Conservation (phyloP, 2,797 vertebrate species). For the Aulostomus chinensis region DNA sequence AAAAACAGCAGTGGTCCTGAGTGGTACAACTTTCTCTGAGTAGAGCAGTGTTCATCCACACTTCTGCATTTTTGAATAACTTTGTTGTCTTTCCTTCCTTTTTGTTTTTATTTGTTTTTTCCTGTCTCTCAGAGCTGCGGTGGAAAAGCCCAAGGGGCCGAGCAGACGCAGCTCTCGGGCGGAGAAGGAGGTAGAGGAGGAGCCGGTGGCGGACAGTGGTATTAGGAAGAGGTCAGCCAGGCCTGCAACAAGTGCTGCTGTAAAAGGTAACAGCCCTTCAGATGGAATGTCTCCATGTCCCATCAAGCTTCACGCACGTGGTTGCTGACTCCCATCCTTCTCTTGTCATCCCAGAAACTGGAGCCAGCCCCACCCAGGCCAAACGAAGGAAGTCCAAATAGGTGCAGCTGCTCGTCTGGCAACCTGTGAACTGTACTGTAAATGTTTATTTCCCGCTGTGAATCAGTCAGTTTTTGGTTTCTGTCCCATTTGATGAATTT, state of each 20-base stretch:
- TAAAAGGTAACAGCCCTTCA: too few species aligned
- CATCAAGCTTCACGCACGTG: too few species aligned
- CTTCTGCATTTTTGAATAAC: slow-evolving; percentile 35
- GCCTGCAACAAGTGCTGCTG: slow-evolving; percentile 81
- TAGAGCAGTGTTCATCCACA: slow-evolving; percentile 52
- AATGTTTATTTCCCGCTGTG: slow-evolving; percentile 82
- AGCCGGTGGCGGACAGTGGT: slow-evolving; percentile 88
- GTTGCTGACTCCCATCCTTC: too few species aligned
- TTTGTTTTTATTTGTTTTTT: slow-evolving; percentile 47
- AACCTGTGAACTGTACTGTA: slow-evolving; percentile 92
- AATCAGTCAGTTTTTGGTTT: slow-evolving; percentile 87
- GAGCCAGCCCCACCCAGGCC: slow-evolving; percentile 93
- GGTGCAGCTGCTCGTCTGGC: slow-evolving; percentile 72
- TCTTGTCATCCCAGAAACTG: slow-evolving; percentile 87
- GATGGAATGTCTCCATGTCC: too few species aligned
- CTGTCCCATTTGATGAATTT: slow-evolving; percentile 67
- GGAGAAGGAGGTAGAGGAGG: slow-evolving; percentile 89
- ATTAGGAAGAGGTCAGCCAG: slow-evolving; percentile 92
- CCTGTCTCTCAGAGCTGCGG: slow-evolving; percentile 84
- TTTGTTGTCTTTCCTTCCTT: slow-evolving; percentile 29
- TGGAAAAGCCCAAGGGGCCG: slow-evolving; percentile 94
- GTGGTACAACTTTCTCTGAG: slow-evolving; percentile 69
- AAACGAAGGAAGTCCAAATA: slow-evolving; percentile 99
- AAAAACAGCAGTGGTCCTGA: slow-evolving; percentile 81
- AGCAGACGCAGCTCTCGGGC: slow-evolving; percentile 93